Evolutionary conservation across 2,888 invertebrate genomes (phyloP).

Genomic region (Copidosoma aretas): DNA sequence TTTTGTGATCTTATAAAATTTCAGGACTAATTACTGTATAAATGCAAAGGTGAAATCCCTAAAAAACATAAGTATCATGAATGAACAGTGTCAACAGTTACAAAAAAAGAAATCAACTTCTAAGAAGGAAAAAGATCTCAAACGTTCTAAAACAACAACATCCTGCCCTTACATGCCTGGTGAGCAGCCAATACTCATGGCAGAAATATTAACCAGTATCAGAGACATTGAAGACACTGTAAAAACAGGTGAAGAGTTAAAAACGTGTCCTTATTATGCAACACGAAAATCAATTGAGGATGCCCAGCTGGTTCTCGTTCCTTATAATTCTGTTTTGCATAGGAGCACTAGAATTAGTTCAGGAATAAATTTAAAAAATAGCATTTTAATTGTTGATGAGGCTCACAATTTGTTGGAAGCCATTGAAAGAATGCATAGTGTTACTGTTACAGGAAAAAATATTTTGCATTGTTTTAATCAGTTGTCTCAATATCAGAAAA

Average conservation of each 20-base stretch:
- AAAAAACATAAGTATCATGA: slow-evolving; percentile 80
- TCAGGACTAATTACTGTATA: slow-evolving; percentile 83
- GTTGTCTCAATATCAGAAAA: slow-evolving; percentile 74
- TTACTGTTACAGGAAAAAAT: slow-evolving; percentile 74
- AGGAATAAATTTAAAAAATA: slow-evolving; percentile 72
- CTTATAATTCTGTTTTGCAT: slow-evolving; percentile 83
- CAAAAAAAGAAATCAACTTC: slow-evolving; percentile 71
- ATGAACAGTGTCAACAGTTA: slow-evolving; percentile 88
- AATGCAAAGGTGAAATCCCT: slow-evolving; percentile 80
- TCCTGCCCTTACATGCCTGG: slow-evolving; percentile 71
- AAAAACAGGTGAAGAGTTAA: slow-evolving; percentile 70
- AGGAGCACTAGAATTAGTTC: slow-evolving; percentile 71
- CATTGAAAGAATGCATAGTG: slow-evolving; percentile 84
- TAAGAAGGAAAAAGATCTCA: slow-evolving; percentile 69
- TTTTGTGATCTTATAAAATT: slow-evolving; percentile 23
- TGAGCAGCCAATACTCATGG: slow-evolving; percentile 68
- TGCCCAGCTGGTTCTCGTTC: slow-evolving; percentile 81
- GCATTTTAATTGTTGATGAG: slow-evolving; percentile 90
- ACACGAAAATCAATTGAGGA: slow-evolving; percentile 80
- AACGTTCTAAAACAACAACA: slow-evolving; percentile 68
- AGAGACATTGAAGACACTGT: slow-evolving; percentile 90
- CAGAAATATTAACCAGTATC: slow-evolving; percentile 73
- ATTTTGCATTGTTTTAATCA: slow-evolving; percentile 71
- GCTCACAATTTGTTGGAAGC: slow-evolving; percentile 96
- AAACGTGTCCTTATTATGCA: slow-evolving; percentile 95